Evolutionary conservation across 2,797 vertebrate species (phyloP).

Genomic region (Phoeniculus purpureus): DNA sequence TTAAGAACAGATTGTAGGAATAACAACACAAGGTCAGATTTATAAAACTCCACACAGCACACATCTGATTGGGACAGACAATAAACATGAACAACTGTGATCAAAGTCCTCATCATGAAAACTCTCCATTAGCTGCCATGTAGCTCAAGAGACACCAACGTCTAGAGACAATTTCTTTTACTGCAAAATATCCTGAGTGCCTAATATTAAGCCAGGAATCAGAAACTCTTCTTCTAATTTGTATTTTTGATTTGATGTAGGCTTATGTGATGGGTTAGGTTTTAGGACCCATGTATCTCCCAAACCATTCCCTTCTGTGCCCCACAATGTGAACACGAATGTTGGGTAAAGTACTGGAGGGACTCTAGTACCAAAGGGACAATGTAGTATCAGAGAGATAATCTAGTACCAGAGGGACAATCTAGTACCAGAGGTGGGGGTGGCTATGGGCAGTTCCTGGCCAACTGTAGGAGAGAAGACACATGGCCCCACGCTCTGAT

Average conservation of each 20-base stretch:
- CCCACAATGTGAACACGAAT: too few relatives aligned
- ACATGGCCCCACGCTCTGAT: too few relatives aligned
- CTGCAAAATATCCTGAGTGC: neutral
- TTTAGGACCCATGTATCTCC: too few relatives aligned
- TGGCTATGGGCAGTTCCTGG: too few relatives aligned
- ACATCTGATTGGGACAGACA: neutral
- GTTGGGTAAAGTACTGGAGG: too few relatives aligned
- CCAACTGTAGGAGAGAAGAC: too few relatives aligned
- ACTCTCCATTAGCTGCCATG: neutral
- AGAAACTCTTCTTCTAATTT: neutral
- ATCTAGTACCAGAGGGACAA: too few relatives aligned
- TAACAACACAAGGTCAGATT: neutral
- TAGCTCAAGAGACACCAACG: neutral
- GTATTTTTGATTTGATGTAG: neutral
- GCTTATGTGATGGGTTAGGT: neutral
- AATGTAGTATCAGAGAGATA: too few relatives aligned
- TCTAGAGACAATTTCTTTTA: neutral
- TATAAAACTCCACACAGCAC: neutral
- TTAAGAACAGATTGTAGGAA: neutral
- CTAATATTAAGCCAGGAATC: neutral
- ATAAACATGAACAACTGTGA: neutral
- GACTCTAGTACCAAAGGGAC: too few relatives aligned
- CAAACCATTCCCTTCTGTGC: too few relatives aligned
- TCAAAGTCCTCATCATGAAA: neutral
- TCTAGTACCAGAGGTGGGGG: too few relatives aligned